These are phyloP conservation scores for Drosophila hydei DNA, from an alignment of 1,140 invertebrate genomes.

Conservation along the genomic window DNA sequence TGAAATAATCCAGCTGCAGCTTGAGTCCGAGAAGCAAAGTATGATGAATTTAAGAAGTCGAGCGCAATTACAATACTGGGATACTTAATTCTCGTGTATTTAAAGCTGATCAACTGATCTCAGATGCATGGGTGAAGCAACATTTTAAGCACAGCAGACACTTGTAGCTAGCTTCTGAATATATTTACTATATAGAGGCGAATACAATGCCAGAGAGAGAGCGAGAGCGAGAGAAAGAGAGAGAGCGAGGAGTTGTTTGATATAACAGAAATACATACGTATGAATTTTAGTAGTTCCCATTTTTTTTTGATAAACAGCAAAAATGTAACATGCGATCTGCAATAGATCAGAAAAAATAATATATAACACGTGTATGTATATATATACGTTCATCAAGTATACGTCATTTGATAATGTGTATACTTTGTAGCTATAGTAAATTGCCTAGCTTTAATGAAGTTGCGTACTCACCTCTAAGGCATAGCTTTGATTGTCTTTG, in stretches of 20 bases:
- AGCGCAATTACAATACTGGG: too few species aligned
- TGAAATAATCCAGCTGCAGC: too few species aligned
- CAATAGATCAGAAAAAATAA: slow-evolving; percentile 49
- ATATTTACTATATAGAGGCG: not conserved
- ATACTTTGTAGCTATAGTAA: slow-evolving; percentile 5
- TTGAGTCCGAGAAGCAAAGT: too few species aligned
- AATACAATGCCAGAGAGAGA: not conserved
- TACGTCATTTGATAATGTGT: not conserved
- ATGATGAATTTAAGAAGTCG: too few species aligned
- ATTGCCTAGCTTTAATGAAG: slow-evolving; percentile 9
- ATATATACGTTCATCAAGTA: not conserved
- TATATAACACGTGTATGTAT: not conserved
- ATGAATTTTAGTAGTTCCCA: slow-evolving; percentile 30
- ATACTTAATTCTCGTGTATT: too few species aligned
- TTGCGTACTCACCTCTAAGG: slow-evolving; percentile 43
- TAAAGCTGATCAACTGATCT: too few species aligned
- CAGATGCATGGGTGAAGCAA: not conserved
- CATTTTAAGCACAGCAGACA: slow-evolving; percentile 4
- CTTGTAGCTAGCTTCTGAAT: not conserved
- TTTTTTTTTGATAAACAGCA: slow-evolving; percentile 50
- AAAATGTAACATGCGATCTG: slow-evolving; percentile 58
- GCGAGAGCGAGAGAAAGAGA: not conserved
- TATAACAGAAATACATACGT: slow-evolving; percentile 34
- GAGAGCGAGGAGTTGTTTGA: not conserved
- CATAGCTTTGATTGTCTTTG: slow-evolving; percentile 22